Evolutionary conservation across 2,113 vertebrate species (phyloP).

Genomic region (Aspiorhynchus laticeps): DNA sequence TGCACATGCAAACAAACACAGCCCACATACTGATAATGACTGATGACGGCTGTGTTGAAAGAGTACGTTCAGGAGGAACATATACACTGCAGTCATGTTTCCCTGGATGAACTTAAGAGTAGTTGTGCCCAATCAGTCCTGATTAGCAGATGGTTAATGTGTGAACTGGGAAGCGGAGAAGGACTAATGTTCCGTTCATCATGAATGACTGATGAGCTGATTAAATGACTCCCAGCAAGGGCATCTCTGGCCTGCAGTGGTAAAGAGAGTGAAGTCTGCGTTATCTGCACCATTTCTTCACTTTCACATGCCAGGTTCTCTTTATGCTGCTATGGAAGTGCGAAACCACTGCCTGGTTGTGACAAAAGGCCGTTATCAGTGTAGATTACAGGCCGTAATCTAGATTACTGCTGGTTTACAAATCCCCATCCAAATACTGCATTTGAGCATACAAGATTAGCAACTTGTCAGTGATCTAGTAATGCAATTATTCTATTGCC

Average conservation of each 20-base stretch:
- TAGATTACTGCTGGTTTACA: conserved; percentile 31
- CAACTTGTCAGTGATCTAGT: conserved; percentile 15
- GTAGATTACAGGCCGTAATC: not conserved
- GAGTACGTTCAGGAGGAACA: not conserved
- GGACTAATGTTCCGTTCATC: conserved; percentile 32
- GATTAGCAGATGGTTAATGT: conserved; percentile 53
- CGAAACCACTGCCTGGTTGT: not conserved
- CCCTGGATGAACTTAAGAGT: not conserved
- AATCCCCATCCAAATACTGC: not conserved
- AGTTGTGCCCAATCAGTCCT: conserved; percentile 20
- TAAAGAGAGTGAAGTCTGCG: not conserved
- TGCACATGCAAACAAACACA: not conserved
- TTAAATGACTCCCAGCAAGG: conserved; percentile 40
- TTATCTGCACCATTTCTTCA: not conserved
- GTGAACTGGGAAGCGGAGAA: conserved; percentile 31
- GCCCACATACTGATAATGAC: not conserved
- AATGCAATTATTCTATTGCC: not conserved
- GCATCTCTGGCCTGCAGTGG: conserved; percentile 8
- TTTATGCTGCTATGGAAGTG: not conserved
- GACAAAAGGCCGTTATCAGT: not conserved
- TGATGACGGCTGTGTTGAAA: not conserved
- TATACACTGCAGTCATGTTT: not conserved
- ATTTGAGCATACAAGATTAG: conserved; percentile 9
- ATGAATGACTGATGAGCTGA: conserved; percentile 34
- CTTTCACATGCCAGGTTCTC: not conserved